These are phyloP conservation scores for Hemistola chrysoprasaria DNA, from an alignment of 2,888 invertebrate genomes.

Conservation along the genomic window DNA sequence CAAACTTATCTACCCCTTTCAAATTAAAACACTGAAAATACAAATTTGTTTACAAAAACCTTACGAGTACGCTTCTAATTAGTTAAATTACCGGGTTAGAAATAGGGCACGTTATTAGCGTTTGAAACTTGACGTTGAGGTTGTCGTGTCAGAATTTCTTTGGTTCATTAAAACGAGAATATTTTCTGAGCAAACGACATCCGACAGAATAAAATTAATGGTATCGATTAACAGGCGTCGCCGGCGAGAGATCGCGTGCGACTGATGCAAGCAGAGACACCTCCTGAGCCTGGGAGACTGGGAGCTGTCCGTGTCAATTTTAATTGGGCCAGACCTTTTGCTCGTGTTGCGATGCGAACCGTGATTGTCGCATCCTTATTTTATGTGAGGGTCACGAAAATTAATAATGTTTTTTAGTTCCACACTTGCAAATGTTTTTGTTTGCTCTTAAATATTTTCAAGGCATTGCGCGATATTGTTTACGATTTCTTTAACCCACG, in stretches of 20 bases:
- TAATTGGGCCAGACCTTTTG: slow-evolving; percentile 75
- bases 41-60: slow-evolving; percentile 16
- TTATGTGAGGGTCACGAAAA: slow-evolving; percentile 67
- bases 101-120: slow-evolving; percentile 25
- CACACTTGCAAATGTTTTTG: slow-evolving; percentile 5
- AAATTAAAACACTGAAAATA: slow-evolving; percentile 36
- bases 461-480: slow-evolving; percentile 8
- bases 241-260: slow-evolving; percentile 70
- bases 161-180: slow-evolving; percentile 59
- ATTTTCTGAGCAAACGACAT: slow-evolving; percentile 60
- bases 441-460: slow-evolving; percentile 21
- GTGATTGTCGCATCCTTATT: slow-evolving; percentile 66
- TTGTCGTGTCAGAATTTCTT: slow-evolving; percentile 31
- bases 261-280: slow-evolving; percentile 64
- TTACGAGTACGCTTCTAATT: slow-evolving; percentile 28
- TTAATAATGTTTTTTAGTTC: slow-evolving; percentile 35
- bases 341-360: slow-evolving; percentile 59
- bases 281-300: slow-evolving; percentile 50
- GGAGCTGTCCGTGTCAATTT: slow-evolving; percentile 75
- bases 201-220: slow-evolving; percentile 74
- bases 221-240: slow-evolving; percentile 71
- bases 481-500: not conserved
- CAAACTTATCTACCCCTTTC: slow-evolving; percentile 68
- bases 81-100: slow-evolving; percentile 27
- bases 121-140: slow-evolving; percentile 18